phyloP scores from a whole-genome alignment of 2,888 invertebrate species.

The Cataglyphis livida region DNA sequence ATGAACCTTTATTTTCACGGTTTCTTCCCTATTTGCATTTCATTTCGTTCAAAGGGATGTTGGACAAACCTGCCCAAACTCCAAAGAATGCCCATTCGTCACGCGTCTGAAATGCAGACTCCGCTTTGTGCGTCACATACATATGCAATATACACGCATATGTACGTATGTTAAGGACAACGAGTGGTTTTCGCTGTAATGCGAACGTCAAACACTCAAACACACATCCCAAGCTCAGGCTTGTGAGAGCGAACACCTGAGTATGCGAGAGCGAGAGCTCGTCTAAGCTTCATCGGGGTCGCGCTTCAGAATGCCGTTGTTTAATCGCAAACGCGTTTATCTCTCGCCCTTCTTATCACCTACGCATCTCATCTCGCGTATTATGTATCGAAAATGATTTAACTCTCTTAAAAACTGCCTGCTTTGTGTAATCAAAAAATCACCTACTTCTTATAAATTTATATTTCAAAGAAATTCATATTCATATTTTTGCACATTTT shows the following conservation, averaged over 20 bases:
- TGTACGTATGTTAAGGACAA: constrained; percentile 38
- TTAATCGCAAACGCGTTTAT: constrained; percentile 22
- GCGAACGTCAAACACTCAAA: constrained; percentile 82
- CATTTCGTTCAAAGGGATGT: constrained; percentile 31
- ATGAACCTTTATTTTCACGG: constrained; percentile 27
- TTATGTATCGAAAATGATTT: background rate
- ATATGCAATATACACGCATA: background rate
- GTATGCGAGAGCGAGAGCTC: constrained; percentile 73
- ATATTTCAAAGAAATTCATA: background rate
- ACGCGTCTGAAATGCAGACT: constrained; percentile 35
- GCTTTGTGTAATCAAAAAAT: background rate
- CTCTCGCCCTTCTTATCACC: constrained; percentile 12
- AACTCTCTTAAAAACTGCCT: background rate
- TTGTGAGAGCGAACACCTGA: constrained; percentile 83
- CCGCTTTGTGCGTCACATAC: constrained; percentile 1
- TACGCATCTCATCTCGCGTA: background rate
- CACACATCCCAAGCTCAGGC: constrained; percentile 59
- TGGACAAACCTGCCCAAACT: constrained; percentile 28
- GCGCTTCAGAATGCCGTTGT: background rate
- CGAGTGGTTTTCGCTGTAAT: constrained; percentile 83
- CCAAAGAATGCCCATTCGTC: constrained; percentile 47
- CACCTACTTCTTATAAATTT: background rate
- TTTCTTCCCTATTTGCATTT: constrained; percentile 50
- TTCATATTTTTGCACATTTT: background rate
- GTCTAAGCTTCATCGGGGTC: constrained; percentile 60